Percentiles rank a stretch among this genome's conserved stretches.
phyloP scores from a whole-genome alignment of 2,797 vertebrate genomes.

The Catharus ustulatus region DNA sequence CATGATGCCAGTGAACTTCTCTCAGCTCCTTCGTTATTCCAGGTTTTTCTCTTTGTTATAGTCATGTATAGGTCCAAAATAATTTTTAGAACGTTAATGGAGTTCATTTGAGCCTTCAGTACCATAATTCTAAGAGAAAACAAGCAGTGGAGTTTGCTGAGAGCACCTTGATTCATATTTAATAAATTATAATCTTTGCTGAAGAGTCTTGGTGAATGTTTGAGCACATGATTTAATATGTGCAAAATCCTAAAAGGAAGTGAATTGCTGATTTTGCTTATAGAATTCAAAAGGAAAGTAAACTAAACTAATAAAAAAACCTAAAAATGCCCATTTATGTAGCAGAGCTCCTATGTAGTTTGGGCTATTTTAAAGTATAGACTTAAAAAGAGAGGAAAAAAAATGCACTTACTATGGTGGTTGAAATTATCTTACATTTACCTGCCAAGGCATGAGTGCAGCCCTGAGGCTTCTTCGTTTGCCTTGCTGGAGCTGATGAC shows the following conservation, averaged over 20 bases:
- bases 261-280: neutral
- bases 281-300: neutral
- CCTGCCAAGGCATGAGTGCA: neutral
- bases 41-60: neutral
- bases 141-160: neutral
- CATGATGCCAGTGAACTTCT: neutral
- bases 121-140: neutral
- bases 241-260: neutral
- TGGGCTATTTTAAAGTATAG: neutral
- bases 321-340: neutral
- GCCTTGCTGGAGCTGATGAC: neutral
- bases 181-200: neutral
- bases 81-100: neutral
- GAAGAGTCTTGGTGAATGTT: neutral
- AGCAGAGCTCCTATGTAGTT: neutral
- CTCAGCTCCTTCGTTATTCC: neutral
- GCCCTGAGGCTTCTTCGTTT: neutral
- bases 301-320: neutral
- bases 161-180: neutral
- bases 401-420: neutral
- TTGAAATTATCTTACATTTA: neutral
- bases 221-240: neutral
- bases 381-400: neutral
- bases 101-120: neutral
- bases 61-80: neutral